Percentiles rank a stretch among this genome's conserved stretches.
Conservation (phyloP, 2,113 vertebrate genomes). For the Camelus bactrianus region DNA sequence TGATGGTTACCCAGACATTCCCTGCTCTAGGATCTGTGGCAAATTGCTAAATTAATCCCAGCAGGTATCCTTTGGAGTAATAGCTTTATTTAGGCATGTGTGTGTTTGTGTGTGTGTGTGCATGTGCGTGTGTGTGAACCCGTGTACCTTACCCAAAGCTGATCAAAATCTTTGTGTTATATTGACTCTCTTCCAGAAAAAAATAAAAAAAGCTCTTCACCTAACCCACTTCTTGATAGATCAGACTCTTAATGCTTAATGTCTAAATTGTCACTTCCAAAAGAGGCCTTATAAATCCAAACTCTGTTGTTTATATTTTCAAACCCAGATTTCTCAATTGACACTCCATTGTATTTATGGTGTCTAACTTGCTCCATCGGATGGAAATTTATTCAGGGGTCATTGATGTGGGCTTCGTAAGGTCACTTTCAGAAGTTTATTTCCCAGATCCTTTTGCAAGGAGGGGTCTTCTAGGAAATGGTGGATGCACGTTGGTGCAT, state of each 20-base stretch:
- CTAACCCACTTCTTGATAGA: constrained; percentile 26
- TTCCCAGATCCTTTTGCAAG: constrained; percentile 59
- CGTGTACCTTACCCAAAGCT: background rate
- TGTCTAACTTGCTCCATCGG: constrained; percentile 53
- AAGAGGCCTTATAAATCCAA: constrained; percentile 51
- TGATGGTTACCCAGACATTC: background rate
- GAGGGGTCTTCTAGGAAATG: constrained; percentile 7
- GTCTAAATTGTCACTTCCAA: constrained; percentile 55
- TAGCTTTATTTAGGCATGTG: background rate
- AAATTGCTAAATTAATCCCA: background rate
- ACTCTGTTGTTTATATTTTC: constrained; percentile 1
- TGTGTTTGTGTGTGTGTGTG: background rate
- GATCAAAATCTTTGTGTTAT: background rate
- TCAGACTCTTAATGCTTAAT: constrained; percentile 56
- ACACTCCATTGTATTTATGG: constrained; percentile 54
- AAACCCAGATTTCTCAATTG: constrained; percentile 7
- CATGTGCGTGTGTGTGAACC: background rate
- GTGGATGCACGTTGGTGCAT: background rate
- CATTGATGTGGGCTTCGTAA: constrained; percentile 3
- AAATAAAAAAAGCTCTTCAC: background rate
- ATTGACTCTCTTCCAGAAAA: background rate
- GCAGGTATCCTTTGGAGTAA: background rate
- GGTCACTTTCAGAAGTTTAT: constrained; percentile 61
- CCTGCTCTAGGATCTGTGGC: background rate
- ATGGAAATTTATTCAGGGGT: constrained; percentile 50